Conservation (phyloP, 2,888 invertebrate species). For the Hipparchia sbordonii region DNA sequence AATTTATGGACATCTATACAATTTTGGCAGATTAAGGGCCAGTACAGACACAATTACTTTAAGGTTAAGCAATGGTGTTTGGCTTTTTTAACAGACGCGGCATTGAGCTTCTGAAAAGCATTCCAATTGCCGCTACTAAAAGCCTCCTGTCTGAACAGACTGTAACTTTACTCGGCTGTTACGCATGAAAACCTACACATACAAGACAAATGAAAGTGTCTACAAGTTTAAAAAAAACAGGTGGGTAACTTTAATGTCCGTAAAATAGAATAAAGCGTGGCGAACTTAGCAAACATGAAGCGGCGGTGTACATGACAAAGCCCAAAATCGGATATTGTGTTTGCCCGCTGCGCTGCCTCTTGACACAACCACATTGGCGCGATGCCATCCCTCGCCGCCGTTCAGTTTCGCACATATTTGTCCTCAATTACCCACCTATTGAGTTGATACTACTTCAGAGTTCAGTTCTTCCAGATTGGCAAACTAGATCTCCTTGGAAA, state of each 20-base stretch:
- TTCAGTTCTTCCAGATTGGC: conserved; percentile 27
- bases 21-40: no score
- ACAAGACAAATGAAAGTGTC: no score
- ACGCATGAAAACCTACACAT: no score
- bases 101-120: no score
- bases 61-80: no score
- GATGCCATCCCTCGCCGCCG: conserved; percentile 41
- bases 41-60: no score
- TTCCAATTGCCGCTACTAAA: no score
- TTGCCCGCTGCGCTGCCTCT: conserved; percentile 35
- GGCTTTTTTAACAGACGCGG: no score
- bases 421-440: conserved; percentile 41
- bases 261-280: conserved; percentile 23
- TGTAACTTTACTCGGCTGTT: no score
- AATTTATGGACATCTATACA: no score
- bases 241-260: conserved; percentile 18
- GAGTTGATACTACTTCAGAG: conserved; percentile 35
- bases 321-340: conserved; percentile 50
- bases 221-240: no score
- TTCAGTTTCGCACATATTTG: conserved; percentile 43
- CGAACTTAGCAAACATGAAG: conserved; percentile 30
- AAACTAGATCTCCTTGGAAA: conserved; percentile 17
- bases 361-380: conserved; percentile 43
- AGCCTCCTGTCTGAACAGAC: no score
- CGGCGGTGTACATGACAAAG: conserved; percentile 37